A percentile compares a stretch with the other conserved stretches of the same genome.
phyloP scores from a whole-genome alignment of 2,113 vertebrate species.

The Nanorana parkeri region DNA sequence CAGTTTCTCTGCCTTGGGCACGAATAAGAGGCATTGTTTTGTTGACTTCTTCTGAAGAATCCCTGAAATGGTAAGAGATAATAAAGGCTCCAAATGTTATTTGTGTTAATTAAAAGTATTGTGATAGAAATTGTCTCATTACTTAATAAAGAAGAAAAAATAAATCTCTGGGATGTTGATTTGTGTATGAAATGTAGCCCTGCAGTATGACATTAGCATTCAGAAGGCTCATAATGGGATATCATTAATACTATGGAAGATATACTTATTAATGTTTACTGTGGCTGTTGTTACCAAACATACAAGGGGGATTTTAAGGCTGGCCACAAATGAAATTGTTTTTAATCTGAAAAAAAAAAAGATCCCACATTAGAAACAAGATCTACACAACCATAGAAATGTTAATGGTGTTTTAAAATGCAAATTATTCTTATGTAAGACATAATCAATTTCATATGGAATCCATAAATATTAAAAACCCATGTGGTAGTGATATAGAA shows the following conservation, averaged over 20 bases:
- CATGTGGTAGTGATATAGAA: no score
- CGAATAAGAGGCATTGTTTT: conserved; percentile 98
- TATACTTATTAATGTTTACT: background rate
- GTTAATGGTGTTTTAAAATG: no score
- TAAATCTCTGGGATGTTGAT: conserved; percentile 11
- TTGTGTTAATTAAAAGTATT: conserved; percentile 1
- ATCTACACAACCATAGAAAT: no score
- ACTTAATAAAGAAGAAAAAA: conserved; percentile 8
- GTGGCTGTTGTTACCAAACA: background rate
- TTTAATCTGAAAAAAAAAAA: no score
- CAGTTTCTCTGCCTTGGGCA: conserved; percentile 99
- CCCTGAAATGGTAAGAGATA: conserved; percentile 75
- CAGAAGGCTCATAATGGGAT: conserved; percentile 10
- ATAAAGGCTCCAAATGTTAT: conserved; percentile 21
- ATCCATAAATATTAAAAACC: no score
- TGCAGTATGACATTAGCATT: conserved; percentile 20
- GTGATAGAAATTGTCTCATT: background rate
- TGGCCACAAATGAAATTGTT: no score
- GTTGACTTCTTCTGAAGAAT: conserved; percentile 98
- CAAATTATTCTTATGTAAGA: no score
- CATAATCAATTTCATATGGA: no score
- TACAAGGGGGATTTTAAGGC: background rate
- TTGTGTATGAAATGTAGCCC: conserved; percentile 25
- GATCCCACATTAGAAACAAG: no score
- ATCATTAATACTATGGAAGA: background rate